Base-by-base conservation (phyloP, 1,140 invertebrate genomes). In the Macrotrachela quadricornifera region DNA sequence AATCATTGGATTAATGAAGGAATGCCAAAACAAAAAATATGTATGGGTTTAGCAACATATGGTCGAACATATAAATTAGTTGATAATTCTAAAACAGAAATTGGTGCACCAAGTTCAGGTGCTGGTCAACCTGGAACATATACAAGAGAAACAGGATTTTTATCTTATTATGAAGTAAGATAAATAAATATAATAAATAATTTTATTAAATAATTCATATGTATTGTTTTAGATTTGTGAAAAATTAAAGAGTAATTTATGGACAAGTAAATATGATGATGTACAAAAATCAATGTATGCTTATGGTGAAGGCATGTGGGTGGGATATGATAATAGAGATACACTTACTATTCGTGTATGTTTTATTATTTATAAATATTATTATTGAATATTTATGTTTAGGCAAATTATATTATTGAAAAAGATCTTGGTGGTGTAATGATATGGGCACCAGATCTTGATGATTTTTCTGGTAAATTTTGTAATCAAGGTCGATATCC, bases 371-470 rank as follows among this genome's bases (percentile, higher is more conserved):
- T 2, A 42, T 3, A 10, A 42, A 42, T 42, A 4, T n/a, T 17
- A 3, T 13, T 30, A 30, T 4, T 2, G 8, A 30, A 30, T 8
- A 30, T 4, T 30, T 30, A 4, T 30, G 21, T 30, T 14, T 50
- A 14, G 40, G 40, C 15, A 1, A 42, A 42, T 13, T 13, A 42
- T 14, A 42, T 95, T 39, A 87, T 86, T 59, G 77, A 81, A 39
- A 83, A 82, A 50, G 81, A 80, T 14, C 92, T 80, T 62, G 88
- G 79, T 21, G 90, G 90, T 14, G 85, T 86, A 36, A 94, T 94
- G 85, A 80, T 88, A 0, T 95, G 88, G 90, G 87, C 85, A 0
- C 74, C 94, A 0, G 86, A 92, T 60, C 86, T 92, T 81, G 90
- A 66, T 46, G 64, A 66, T 52, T 64, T 64, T 51, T 54, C 45